These are phyloP conservation scores for Polymixis lichenea DNA, from an alignment of 2,888 invertebrate species.

Conservation along the genomic window DNA sequence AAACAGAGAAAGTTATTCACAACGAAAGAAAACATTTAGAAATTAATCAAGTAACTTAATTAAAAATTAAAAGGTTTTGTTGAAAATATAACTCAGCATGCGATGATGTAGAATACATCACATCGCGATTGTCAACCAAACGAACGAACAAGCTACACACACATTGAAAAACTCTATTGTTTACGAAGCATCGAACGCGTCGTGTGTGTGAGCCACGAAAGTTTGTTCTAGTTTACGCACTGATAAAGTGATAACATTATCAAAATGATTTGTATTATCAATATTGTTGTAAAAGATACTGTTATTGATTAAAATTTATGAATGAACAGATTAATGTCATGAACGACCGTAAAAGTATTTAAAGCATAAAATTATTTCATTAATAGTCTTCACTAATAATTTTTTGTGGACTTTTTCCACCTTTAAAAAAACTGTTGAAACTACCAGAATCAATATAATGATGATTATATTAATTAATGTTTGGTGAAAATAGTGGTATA, in stretches of 20 bases:
- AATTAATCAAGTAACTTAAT: constrained; percentile 88
- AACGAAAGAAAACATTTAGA: constrained; percentile 90
- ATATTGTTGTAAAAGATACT: constrained; percentile 38
- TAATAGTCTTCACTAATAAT: not conserved
- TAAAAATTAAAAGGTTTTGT: constrained; percentile 88
- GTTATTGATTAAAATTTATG: constrained; percentile 29
- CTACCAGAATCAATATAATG: not conserved
- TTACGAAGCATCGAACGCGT: constrained; percentile 82
- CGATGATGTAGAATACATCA: constrained; percentile 90
- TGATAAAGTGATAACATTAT: constrained; percentile 89
- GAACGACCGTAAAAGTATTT: constrained; percentile 7
- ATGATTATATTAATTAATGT: not conserved
- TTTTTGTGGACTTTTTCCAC: not conserved
- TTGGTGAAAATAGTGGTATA: not conserved
- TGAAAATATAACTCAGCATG: constrained; percentile 90
- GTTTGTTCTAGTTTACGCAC: constrained; percentile 84
- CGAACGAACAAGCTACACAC: constrained; percentile 89
- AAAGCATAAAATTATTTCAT: not conserved
- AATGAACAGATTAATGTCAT: constrained; percentile 25
- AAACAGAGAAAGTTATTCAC: constrained; percentile 88
- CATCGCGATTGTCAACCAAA: constrained; percentile 91
- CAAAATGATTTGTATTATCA: constrained; percentile 75
- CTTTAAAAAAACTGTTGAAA: not conserved
- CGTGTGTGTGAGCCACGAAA: constrained; percentile 79
- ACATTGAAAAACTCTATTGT: constrained; percentile 85